Conservation (phyloP, 2,797 vertebrate species). For the Sebastes nivosus region DNA sequence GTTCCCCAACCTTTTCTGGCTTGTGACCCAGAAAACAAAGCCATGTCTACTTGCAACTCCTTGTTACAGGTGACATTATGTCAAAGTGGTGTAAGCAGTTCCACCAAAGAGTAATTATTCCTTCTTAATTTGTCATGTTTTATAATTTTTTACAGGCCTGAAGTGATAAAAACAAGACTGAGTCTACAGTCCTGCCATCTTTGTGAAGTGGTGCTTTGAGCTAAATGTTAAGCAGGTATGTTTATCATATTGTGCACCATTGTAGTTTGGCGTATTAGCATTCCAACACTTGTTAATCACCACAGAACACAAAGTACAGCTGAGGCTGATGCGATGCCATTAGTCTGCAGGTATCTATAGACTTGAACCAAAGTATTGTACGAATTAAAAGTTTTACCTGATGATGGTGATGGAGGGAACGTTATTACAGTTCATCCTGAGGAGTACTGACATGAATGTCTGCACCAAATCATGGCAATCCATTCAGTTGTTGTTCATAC, state of each 20-base stretch:
- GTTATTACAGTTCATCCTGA: accelerated
- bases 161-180: neutral
- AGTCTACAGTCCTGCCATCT: neutral
- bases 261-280: neutral
- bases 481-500: neutral
- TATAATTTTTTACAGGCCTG: neutral
- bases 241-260: neutral
- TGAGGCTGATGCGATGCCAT: too few species aligned
- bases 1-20: neutral
- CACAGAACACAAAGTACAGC: neutral
- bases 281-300: neutral
- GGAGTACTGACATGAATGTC: too few species aligned
- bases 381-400: neutral
- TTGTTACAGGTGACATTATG: neutral
- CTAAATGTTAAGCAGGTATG: too few species aligned
- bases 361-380: neutral
- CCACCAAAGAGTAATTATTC: neutral
- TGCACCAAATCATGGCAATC: neutral
- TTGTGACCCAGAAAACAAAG: neutral
- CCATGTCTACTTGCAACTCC: neutral
- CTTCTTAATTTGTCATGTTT: neutral
- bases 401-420: too few species aligned
- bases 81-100: neutral
- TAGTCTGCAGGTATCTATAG: neutral
- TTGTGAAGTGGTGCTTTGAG: too few species aligned